A percentile compares a stretch with the other conserved stretches of the same genome.
Conservation (phyloP, 35 echinoderm and acorn worm species). For the Heliocidaris erythrogramma region DNA sequence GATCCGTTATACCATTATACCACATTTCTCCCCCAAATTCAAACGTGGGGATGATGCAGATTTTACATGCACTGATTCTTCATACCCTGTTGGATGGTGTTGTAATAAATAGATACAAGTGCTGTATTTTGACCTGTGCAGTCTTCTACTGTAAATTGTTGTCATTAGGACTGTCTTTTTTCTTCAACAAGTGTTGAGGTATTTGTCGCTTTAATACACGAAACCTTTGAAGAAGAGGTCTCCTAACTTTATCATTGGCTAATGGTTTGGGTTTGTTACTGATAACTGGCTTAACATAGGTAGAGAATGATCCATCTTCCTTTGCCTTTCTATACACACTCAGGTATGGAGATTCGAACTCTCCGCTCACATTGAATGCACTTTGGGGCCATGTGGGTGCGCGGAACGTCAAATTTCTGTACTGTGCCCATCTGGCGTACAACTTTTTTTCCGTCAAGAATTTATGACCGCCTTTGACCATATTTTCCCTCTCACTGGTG, state of each 20-base stretch:
- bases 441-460: conserved; percentile 74
- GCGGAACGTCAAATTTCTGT: conserved; percentile 65
- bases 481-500: conserved; percentile 55
- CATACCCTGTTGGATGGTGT: no score
- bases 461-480: conserved; percentile 66
- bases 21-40: no score
- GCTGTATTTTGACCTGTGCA: no score
- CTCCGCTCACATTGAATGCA: neutral
- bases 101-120: no score
- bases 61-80: no score
- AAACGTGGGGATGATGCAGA: no score
- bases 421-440: conserved; percentile 67
- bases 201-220: neutral
- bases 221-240: neutral
- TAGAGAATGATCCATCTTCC: neutral
- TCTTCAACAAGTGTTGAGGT: neutral
- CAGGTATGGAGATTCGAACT: conserved; percentile 31
- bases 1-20: no score
- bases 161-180: neutral
- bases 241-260: neutral
- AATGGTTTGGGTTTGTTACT: neutral
- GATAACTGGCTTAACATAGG: neutral
- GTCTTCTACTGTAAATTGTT: no score
- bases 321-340: conserved; percentile 43
- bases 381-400: conserved; percentile 63